Evolutionary conservation across 2,113 vertebrate species (phyloP).

Genomic region (Hemichromis elongatus): DNA sequence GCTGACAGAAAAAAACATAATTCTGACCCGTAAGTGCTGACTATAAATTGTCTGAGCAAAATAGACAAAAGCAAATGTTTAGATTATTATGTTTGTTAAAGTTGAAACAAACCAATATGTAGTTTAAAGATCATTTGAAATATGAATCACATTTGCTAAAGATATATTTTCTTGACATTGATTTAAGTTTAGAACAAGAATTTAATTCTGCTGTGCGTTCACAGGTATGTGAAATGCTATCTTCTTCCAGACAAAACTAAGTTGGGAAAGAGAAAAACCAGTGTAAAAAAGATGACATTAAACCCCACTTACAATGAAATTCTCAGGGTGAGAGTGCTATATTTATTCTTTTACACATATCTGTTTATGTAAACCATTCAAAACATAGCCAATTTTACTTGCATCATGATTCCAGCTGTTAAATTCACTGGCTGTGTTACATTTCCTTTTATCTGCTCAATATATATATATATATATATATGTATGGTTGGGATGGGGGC

Average conservation of each 20-base stretch:
- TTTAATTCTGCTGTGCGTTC: neutral
- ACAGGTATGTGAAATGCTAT: constrained; percentile 92
- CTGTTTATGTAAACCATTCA: neutral
- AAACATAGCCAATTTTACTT: accelerated
- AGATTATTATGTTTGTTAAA: neutral
- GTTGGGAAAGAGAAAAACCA: constrained; percentile 90
- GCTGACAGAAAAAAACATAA: constrained; percentile 84
- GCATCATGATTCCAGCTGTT: neutral
- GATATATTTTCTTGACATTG: neutral
- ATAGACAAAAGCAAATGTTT: neutral
- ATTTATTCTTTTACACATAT: neutral
- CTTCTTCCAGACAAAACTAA: constrained; percentile 88
- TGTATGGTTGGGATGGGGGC: neutral
- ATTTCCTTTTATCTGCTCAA: neutral
- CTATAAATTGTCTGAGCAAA: neutral
- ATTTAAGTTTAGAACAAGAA: neutral
- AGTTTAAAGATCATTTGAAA: neutral
- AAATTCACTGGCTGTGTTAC: neutral
- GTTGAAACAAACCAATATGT: neutral
- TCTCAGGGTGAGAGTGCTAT: constrained; percentile 71
- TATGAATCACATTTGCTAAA: neutral
- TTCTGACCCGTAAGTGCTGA: constrained; percentile 87
- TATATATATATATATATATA: neutral
- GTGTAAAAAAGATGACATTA: constrained; percentile 87
- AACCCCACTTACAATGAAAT: constrained; percentile 92